phyloP scores from a whole-genome alignment of 2,888 invertebrate genomes.

The Dinocampus coccinellae region DNA sequence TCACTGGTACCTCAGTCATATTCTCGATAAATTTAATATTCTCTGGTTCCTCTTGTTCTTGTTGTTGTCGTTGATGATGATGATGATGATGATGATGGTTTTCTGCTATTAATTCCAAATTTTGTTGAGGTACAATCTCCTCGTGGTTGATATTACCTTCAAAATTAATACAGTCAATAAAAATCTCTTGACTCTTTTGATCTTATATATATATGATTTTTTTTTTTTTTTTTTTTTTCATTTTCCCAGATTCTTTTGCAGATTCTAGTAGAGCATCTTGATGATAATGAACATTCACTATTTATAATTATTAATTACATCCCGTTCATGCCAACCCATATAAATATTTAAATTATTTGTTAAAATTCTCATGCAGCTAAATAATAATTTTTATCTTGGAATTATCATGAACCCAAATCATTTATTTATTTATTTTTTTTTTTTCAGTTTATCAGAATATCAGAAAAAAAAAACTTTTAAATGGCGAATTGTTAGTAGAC shows the following conservation, averaged over 20 bases:
- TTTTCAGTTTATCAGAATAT: not conserved
- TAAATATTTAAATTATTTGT: not conserved
- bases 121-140: constrained; percentile 32
- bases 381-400: not conserved
- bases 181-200: not conserved
- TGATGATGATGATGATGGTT: constrained; percentile 14
- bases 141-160: constrained; percentile 62
- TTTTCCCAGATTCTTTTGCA: not conserved
- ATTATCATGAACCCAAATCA: not conserved
- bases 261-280: not conserved
- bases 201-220: not conserved
- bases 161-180: constrained; percentile 50
- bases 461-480: not conserved
- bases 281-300: not conserved
- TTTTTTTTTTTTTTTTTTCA: not conserved
- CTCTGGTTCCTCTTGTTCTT: not conserved
- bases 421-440: not conserved
- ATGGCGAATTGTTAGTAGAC: not conserved
- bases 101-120: not conserved
- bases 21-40: constrained; percentile 19
- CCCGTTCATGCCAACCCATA: not conserved
- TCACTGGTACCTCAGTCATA: constrained; percentile 63
- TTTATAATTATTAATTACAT: not conserved
- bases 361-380: not conserved
- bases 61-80: constrained; percentile 18